Conservation (phyloP, 1,140 invertebrate genomes). For the Drosophila neocordata region DNA sequence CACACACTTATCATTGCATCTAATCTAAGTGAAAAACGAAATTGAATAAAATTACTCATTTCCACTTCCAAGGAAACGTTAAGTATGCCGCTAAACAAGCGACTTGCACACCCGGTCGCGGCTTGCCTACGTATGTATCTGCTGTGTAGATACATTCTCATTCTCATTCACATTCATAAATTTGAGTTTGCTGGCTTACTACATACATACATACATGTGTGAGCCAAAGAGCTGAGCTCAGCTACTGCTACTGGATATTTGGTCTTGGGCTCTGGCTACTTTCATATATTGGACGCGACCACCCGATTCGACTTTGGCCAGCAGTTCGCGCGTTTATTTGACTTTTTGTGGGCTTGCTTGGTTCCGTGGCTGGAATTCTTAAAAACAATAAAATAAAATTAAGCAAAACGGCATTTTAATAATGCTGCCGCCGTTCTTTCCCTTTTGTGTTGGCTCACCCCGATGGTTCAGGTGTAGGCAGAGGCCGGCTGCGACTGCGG, state of each 20-base stretch:
- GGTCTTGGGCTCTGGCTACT: slow-evolving; percentile 23
- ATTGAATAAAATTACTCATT: slow-evolving; percentile 80
- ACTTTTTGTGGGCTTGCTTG: slow-evolving; percentile 47
- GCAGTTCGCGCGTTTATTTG: slow-evolving; percentile 56
- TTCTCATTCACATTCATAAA: slow-evolving; percentile 75
- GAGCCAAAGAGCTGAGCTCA: slow-evolving; percentile 59
- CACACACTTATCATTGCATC: slow-evolving; percentile 60
- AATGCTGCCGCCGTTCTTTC: slow-evolving; percentile 57
- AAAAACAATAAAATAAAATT: slow-evolving; percentile 81
- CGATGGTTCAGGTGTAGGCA: slow-evolving; percentile 22
- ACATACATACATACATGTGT: slow-evolving; percentile 26
- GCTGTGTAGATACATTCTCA: slow-evolving; percentile 59
- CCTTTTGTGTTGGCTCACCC: slow-evolving; percentile 1
- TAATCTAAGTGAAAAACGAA: slow-evolving; percentile 75
- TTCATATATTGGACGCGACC: slow-evolving; percentile 46
- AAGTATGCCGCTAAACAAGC: slow-evolving; percentile 57
- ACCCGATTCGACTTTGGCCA: slow-evolving; percentile 53
- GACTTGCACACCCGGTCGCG: slow-evolving; percentile 36
- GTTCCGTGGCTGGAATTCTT: slow-evolving; percentile 69
- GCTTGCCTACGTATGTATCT: slow-evolving; percentile 47
- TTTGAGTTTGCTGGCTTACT: slow-evolving; percentile 65
- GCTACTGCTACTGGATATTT: slow-evolving; percentile 41
- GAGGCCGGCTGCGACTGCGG: slow-evolving; percentile 16
- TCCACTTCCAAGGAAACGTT: slow-evolving; percentile 78
- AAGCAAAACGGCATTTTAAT: slow-evolving; percentile 82